Conservation (phyloP, 2,797 vertebrate genomes). For the Geotrypetes seraphini region DNA sequence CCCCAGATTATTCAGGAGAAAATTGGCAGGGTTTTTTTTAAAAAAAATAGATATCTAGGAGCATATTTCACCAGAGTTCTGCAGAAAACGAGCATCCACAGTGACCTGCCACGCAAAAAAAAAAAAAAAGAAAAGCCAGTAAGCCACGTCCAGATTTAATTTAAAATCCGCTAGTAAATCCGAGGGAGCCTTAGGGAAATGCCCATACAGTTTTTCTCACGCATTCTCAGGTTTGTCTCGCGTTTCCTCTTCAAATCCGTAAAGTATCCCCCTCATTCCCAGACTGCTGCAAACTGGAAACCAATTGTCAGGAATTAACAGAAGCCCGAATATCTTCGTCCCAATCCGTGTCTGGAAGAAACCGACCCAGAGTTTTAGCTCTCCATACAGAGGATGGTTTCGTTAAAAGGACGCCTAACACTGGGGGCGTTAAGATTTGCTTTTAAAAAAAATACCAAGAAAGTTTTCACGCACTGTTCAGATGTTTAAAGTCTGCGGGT, state of each 20-base stretch:
- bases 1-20: conserved; percentile 6
- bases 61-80: conserved; percentile 32
- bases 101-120: conserved; percentile 35
- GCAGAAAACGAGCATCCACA: too few species aligned
- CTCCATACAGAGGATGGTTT: too few species aligned
- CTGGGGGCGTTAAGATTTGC: too few species aligned
- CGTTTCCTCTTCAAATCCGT: conserved; percentile 11
- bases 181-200: conserved; percentile 1
- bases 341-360: conserved; percentile 13
- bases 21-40: conserved; percentile 14
- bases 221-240: too few species aligned
- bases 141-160: conserved; percentile 24
- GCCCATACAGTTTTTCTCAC: conserved; percentile 6
- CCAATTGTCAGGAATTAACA: conserved; percentile 1
- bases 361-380: too few species aligned
- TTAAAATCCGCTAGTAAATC: conserved; percentile 10
- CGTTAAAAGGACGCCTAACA: too few species aligned
- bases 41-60: conserved; percentile 30
- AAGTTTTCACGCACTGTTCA: too few species aligned
- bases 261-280: conserved; percentile 13
- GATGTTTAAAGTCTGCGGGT: too few species aligned
- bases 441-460: too few species aligned
- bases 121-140: conserved; percentile 27
- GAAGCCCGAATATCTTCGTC: conserved; percentile 4
- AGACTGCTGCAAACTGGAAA: not conserved